Percentiles rank a stretch among this genome's conserved stretches.
Evolutionary conservation across 2,113 vertebrate genomes (phyloP).

Genomic region (Turnix velox): DNA sequence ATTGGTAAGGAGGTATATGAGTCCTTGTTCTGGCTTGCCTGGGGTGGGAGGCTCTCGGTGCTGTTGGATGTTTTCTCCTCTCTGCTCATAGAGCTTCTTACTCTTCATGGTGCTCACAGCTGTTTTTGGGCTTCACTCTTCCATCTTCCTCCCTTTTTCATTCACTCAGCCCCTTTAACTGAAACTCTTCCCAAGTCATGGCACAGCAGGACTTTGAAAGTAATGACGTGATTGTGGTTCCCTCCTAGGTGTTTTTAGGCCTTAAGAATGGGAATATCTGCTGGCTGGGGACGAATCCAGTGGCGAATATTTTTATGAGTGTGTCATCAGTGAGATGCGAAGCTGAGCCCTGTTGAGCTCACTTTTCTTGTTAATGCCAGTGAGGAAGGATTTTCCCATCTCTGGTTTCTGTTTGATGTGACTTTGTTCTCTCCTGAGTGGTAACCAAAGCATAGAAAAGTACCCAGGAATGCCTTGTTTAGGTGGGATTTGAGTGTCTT

Average conservation of each 20-base stretch:
- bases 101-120: neutral
- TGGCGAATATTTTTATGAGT: neutral
- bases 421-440: neutral
- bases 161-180: neutral
- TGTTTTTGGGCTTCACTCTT: neutral
- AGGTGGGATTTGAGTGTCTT: accelerated
- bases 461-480: neutral
- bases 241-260: neutral
- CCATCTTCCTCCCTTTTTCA: neutral
- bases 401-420: neutral
- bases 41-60: neutral
- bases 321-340: accelerated
- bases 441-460: neutral
- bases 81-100: neutral
- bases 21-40: neutral
- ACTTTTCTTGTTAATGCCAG: neutral
- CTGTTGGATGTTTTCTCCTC: neutral
- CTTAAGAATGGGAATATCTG: neutral
- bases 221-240: accelerated
- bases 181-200: neutral
- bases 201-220: neutral
- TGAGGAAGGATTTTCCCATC: neutral
- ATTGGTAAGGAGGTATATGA: neutral
- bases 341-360: neutral
- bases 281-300: neutral